A percentile compares a stretch with the other conserved stretches of the same genome.
Evolutionary conservation across 92 coral and sea anemone genomes (phyloP).

Genomic region (Galaxea fascicularis): DNA sequence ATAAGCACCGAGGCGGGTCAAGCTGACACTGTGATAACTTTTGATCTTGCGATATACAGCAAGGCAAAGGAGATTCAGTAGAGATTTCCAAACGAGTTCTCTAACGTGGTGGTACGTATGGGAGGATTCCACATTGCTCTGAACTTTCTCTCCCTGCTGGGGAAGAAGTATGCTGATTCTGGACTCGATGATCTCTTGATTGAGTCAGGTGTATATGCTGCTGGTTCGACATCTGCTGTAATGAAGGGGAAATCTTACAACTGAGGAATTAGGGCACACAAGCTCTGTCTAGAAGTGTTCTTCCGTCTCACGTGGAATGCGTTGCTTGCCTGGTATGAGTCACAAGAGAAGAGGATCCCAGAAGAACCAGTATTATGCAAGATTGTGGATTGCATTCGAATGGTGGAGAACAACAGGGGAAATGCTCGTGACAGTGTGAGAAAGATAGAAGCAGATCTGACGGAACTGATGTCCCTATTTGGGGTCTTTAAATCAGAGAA

Average conservation of each 20-base stretch:
- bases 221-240: slow-evolving; percentile 65
- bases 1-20: slow-evolving; percentile 59
- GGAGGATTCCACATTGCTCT: slow-evolving; percentile 76
- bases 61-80: slow-evolving; percentile 77
- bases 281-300: slow-evolving; percentile 73
- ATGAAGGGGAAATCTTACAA: slow-evolving; percentile 77
- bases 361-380: slow-evolving; percentile 21
- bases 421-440: slow-evolving; percentile 21
- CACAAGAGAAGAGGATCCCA: slow-evolving; percentile 37
- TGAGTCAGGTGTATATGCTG: slow-evolving; percentile 78
- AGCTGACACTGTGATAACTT: slow-evolving; percentile 64
- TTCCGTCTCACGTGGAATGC: slow-evolving; percentile 74
- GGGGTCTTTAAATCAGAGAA: too few species aligned
- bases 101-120: slow-evolving; percentile 58
- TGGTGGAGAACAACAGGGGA: slow-evolving; percentile 33
- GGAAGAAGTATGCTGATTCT: slow-evolving; percentile 58
- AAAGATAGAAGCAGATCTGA: slow-evolving; percentile 22
- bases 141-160: slow-evolving; percentile 59
- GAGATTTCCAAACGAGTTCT: slow-evolving; percentile 64
- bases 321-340: slow-evolving; percentile 56
- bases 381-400: slow-evolving; percentile 46
- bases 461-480: slow-evolving; percentile 43
- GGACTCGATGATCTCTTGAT: slow-evolving; percentile 74
- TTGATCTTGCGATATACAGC: slow-evolving; percentile 63
- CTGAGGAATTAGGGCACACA: slow-evolving; percentile 78